phyloP scores from a whole-genome alignment of 2,113 vertebrate species.

The Stigmatopora argus region DNA sequence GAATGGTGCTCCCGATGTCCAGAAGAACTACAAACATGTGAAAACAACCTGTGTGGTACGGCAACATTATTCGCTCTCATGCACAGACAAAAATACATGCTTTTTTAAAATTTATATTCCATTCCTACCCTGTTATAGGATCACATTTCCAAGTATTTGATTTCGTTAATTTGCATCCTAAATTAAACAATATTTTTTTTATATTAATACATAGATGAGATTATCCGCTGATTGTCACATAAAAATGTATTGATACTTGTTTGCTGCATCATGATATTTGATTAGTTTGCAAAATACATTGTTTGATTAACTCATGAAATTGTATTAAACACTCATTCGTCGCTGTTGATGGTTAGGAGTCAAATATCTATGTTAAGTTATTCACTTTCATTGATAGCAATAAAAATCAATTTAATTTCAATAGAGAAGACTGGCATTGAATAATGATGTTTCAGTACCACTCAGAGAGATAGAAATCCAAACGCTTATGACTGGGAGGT shows the following conservation, averaged over 20 bases:
- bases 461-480: too few relatives aligned
- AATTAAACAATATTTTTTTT: not conserved
- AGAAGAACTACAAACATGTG: constrained; percentile 47
- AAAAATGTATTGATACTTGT: not conserved
- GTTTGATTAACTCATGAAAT: not conserved
- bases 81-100: not conserved
- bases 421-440: too few relatives aligned
- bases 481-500: too few relatives aligned
- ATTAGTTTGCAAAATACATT: not conserved
- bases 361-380: too few relatives aligned
- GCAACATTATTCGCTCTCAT: not conserved
- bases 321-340: not conserved
- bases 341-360: too few relatives aligned
- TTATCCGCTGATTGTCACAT: not conserved
- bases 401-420: too few relatives aligned
- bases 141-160: not conserved
- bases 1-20: constrained; percentile 59
- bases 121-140: not conserved
- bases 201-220: not conserved
- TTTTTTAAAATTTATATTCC: too few relatives aligned
- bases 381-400: too few relatives aligned
- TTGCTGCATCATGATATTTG: not conserved
- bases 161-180: not conserved
- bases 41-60: constrained; percentile 64
- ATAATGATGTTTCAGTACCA: too few relatives aligned